Conservation (phyloP, 2,888 invertebrate genomes). For the Machimus atricapillus region DNA sequence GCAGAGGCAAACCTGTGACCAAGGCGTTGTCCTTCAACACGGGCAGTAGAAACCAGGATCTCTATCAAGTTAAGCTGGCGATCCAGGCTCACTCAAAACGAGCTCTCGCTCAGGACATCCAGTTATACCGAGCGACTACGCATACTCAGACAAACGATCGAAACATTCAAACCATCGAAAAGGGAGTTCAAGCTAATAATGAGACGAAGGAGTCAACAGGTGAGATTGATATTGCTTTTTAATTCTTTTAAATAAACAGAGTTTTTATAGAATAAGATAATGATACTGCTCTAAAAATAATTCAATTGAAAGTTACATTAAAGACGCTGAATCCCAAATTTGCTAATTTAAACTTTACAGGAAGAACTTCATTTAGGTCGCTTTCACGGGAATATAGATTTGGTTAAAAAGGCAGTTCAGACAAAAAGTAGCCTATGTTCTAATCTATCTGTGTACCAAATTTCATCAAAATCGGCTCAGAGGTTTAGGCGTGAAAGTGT, state of each 20-base stretch:
- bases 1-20: conserved; percentile 49
- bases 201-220: conserved; percentile 53
- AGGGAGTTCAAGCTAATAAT: conserved; percentile 58
- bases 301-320: no score
- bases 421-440: no score
- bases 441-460: no score
- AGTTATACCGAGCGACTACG: conserved; percentile 57
- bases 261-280: no score
- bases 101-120: conserved; percentile 57
- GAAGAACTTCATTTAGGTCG: no score
- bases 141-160: conserved; percentile 53
- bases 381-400: no score
- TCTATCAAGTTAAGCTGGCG: conserved; percentile 61
- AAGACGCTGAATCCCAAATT: no score
- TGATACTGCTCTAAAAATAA: no score
- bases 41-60: conserved; percentile 61
- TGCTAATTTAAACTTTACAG: no score
- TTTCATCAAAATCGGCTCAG: no score
- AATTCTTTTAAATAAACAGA: background rate
- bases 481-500: no score
- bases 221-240: background rate
- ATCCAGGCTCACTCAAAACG: conserved; percentile 63
- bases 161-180: conserved; percentile 54
- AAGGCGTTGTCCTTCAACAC: conserved; percentile 55
- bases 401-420: no score